Evolutionary conservation across 2,888 invertebrate genomes (phyloP).

Genomic region (Dryomyza anilis): DNA sequence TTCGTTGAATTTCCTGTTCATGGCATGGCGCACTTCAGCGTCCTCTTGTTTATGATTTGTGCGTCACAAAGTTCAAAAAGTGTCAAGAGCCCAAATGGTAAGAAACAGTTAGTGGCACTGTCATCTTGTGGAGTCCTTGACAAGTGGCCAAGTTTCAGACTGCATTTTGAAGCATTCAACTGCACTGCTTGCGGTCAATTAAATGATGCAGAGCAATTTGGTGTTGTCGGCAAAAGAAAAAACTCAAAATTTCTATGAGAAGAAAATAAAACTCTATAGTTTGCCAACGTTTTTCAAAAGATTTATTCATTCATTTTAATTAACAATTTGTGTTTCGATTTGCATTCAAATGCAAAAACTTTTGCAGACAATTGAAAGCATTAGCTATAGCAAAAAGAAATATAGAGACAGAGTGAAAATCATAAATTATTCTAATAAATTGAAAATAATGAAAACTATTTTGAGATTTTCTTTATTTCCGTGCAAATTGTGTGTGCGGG

Average conservation of each 20-base stretch:
- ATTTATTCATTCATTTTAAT: conserved; percentile 2
- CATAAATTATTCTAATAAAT: conserved; percentile 8
- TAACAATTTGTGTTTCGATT: conserved; percentile 5
- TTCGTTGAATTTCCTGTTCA: too few relatives aligned
- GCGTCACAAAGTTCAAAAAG: too few relatives aligned
- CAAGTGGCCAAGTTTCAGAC: too few relatives aligned
- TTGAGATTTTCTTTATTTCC: not conserved
- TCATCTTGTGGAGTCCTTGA: too few relatives aligned
- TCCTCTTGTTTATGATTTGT: too few relatives aligned
- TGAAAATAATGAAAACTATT: conserved; percentile 11
- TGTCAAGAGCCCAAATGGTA: too few relatives aligned
- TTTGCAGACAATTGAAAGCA: not conserved
- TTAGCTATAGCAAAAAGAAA: too few relatives aligned
- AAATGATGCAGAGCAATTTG: conserved; percentile 13
- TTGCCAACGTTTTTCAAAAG: not conserved
- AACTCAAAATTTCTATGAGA: not conserved
- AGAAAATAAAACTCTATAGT: too few relatives aligned
- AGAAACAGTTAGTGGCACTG: too few relatives aligned
- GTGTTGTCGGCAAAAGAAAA: not conserved
- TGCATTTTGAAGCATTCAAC: conserved; percentile 5
- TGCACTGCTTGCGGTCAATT: conserved; percentile 6
- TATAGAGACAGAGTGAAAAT: not conserved
- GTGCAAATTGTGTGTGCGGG: not conserved
- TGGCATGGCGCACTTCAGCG: too few relatives aligned
- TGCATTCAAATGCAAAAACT: conserved; percentile 4